Evolutionary conservation across 2,888 invertebrate species (phyloP).

Genomic region (Xanthia icteritia): DNA sequence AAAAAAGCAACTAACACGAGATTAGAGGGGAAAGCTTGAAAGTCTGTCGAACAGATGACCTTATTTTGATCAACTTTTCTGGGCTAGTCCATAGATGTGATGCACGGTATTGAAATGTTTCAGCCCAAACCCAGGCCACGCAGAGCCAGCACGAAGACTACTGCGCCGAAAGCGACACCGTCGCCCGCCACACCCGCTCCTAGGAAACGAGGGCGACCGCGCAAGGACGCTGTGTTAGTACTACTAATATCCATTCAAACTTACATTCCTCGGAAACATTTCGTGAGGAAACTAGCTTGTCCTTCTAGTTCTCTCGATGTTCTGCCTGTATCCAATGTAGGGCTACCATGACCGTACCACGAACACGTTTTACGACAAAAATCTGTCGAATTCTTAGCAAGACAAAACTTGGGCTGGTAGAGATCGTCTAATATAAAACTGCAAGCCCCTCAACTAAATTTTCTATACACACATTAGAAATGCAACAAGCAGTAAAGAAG

Average conservation of each 20-base stretch:
- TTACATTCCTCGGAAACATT: background rate
- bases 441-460: too few relatives aligned
- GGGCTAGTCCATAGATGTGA: background rate
- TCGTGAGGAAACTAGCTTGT: background rate
- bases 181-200: slow-evolving; percentile 53
- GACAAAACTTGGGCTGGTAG: too few relatives aligned
- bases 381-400: too few relatives aligned
- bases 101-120: slow-evolving; percentile 16
- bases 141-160: slow-evolving; percentile 60
- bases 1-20: background rate
- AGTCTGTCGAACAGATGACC: background rate
- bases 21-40: slow-evolving; percentile 1
- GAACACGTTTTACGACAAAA: too few relatives aligned
- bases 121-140: slow-evolving; percentile 62
- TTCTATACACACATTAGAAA: too few relatives aligned
- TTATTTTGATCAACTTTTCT: background rate
- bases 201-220: slow-evolving; percentile 83
- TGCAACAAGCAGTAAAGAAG: too few relatives aligned
- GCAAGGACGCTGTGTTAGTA: slow-evolving; percentile 76
- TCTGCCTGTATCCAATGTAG: too few relatives aligned
- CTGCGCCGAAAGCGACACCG: slow-evolving; percentile 40
- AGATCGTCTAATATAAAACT: too few relatives aligned
- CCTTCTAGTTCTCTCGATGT: too few relatives aligned
- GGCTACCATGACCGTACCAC: too few relatives aligned
- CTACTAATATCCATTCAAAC: background rate